Base-by-base conservation (phyloP, 2,888 invertebrate species). In the Mesorhabditis spiculigera region DNA sequence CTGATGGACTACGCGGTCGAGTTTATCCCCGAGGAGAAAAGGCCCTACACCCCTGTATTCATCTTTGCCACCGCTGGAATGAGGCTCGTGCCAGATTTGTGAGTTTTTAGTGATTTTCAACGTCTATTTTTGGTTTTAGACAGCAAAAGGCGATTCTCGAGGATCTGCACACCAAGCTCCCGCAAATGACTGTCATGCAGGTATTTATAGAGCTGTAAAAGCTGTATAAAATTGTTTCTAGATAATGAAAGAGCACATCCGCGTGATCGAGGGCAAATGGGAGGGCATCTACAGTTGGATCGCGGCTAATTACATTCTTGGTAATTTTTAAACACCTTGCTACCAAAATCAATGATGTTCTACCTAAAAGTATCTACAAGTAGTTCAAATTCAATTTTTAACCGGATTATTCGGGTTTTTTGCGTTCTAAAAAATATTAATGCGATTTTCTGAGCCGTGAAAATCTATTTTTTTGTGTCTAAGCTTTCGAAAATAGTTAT, bases 211-310 rank as follows among this genome's bases (percentile, higher is more conserved):
- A 50, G 58, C 8, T 50, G n/a, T 13, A 50, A 50, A 50, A 13
- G n/a, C 8, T 13, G 58, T 50, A 13, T 50, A 50, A 50, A 50
- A n/a, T n/a, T 50, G 16, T 65, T 68, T 68, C 8, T 43, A 58
- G 63, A 68, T 74, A 8, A 68, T 76, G 67, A 77, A 81, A 64
- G 86, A 86, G 69, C 87, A 89, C 79, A 88, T 88, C 74, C 87
- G 89, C 74, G 87, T 89, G 6, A 90, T 89, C 62, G 86, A 87
- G 71, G 89, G 89, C 4, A 88, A 88, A 76, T 87, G 88, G 84
- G 89, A 89, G 79, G 89, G 89, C 0, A 87, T 89, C 45, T 89
- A 88, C 82, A 88, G 88, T 63, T 89, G 89, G 89, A 87, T 89
- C 63, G 88, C 89, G 43, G 87, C 88, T 68, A 77, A 77, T 61